Conservation (phyloP, 2,113 vertebrate species). For the Scalopus aquaticus region DNA sequence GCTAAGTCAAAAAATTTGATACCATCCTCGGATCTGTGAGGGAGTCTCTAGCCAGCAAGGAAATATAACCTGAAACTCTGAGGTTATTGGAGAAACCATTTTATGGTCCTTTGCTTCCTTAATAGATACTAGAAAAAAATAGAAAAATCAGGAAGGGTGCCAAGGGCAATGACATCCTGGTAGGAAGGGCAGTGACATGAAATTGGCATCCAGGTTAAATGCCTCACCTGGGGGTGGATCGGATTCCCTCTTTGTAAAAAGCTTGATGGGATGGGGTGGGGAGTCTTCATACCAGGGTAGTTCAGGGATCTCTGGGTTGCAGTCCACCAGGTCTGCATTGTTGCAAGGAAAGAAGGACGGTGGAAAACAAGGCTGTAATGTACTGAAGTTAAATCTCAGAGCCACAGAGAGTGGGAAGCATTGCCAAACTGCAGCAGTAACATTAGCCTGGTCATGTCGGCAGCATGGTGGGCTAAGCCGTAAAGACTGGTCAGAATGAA, state of each 20-base stretch:
- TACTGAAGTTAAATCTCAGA: neutral
- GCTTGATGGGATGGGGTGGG: too few species aligned
- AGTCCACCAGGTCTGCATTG: neutral
- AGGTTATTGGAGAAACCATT: neutral
- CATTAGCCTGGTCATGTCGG: neutral
- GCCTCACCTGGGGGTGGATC: neutral
- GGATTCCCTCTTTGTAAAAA: neutral
- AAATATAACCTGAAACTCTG: neutral
- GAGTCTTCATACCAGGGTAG: neutral
- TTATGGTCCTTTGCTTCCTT: neutral
- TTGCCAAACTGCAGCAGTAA: neutral
- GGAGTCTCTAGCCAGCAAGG: neutral
- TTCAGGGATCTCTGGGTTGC: neutral
- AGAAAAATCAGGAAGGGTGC: constrained; percentile 15
- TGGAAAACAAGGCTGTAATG: neutral
- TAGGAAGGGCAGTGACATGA: constrained; percentile 27
- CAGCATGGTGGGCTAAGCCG: neutral
- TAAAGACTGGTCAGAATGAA: neutral
- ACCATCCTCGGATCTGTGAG: neutral
- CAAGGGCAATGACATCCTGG: neutral
- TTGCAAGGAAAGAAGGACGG: neutral
- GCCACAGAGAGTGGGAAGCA: too few species aligned
- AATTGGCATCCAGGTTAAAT: neutral
- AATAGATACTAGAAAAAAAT: neutral
- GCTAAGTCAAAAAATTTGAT: neutral